A percentile compares a stretch with the other conserved stretches of the same genome.
Evolutionary conservation across 2,888 invertebrate species (phyloP).

Genomic region (Cataglyphis cursor): DNA sequence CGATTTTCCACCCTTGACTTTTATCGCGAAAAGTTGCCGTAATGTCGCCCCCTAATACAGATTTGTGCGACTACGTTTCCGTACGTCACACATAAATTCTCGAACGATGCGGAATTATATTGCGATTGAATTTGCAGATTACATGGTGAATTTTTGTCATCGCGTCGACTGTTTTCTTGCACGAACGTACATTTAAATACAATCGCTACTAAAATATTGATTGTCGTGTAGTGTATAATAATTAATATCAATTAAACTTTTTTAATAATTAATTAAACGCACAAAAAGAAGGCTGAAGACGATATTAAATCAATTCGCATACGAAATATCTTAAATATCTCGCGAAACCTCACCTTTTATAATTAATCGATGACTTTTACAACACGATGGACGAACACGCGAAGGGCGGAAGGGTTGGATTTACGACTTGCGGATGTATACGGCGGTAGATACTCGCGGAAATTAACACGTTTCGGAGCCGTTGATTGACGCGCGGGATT

Average conservation of each 20-base stretch:
- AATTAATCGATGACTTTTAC: slow-evolving; percentile 32
- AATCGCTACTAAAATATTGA: background rate
- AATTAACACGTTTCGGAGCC: slow-evolving; percentile 66
- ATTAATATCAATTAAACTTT: background rate
- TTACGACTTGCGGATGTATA: slow-evolving; percentile 31
- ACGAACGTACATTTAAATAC: background rate
- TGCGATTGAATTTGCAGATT: background rate
- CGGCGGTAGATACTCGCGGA: slow-evolving; percentile 55
- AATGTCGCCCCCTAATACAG: slow-evolving; percentile 25
- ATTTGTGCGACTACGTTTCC: slow-evolving; percentile 10
- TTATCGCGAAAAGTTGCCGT: slow-evolving; percentile 36
- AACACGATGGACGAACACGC: background rate
- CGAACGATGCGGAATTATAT: background rate
- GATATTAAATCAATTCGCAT: background rate
- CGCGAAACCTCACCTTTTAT: background rate
- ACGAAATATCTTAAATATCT: background rate
- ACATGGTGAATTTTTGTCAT: background rate
- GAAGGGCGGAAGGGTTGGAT: slow-evolving; percentile 4
- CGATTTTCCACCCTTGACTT: slow-evolving; percentile 59
- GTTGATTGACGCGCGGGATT: slow-evolving; percentile 62
- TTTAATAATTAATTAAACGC: background rate
- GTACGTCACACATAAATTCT: slow-evolving; percentile 14
- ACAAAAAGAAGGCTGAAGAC: too few relatives aligned
- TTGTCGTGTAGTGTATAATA: background rate
- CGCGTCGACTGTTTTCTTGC: background rate